These are phyloP conservation scores for Phyllopteryx taeniolatus DNA, from an alignment of 2,113 vertebrate genomes.

Conservation along the genomic window DNA sequence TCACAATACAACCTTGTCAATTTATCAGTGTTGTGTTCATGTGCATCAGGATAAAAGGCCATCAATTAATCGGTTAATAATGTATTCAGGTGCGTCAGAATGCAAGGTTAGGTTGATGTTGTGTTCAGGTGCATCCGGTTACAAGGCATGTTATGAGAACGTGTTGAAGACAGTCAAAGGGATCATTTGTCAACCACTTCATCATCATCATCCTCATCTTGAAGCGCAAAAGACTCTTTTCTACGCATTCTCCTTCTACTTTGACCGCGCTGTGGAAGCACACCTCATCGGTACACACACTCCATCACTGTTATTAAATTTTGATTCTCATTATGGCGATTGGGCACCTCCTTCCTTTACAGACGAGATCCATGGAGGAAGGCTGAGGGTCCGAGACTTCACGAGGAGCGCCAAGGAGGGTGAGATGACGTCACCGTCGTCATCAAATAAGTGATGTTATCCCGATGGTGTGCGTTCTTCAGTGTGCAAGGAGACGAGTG, in stretches of 20 bases:
- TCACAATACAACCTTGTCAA: conserved; percentile 10
- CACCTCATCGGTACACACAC: conserved; percentile 83
- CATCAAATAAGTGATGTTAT: neutral
- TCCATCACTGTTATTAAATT: conserved; percentile 32
- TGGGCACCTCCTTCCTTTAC: conserved; percentile 38
- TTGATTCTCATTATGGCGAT: neutral
- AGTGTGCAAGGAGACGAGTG: conserved; percentile 86
- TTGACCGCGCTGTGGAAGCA: conserved; percentile 88
- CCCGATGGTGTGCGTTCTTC: conserved; percentile 21
- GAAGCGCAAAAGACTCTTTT: conserved; percentile 73
- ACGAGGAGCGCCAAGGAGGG: conserved; percentile 89
- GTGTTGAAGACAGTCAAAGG: conserved; percentile 83
- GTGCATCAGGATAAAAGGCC: neutral
- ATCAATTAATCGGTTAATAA: too few species aligned
- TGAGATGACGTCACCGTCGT: conserved; percentile 55
- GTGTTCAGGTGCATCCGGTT: conserved; percentile 78
- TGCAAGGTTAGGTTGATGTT: too few species aligned
- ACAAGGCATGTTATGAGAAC: conserved; percentile 85
- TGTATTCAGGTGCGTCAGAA: too few species aligned
- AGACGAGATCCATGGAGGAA: conserved; percentile 83
- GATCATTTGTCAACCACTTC: conserved; percentile 58
- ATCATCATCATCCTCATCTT: conserved; percentile 78
- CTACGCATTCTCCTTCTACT: conserved; percentile 97
- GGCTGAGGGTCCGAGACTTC: conserved; percentile 86
- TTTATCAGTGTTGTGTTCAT: neutral